phyloP scores from a whole-genome alignment of 2,113 vertebrate species.

The Capra hircus region DNA sequence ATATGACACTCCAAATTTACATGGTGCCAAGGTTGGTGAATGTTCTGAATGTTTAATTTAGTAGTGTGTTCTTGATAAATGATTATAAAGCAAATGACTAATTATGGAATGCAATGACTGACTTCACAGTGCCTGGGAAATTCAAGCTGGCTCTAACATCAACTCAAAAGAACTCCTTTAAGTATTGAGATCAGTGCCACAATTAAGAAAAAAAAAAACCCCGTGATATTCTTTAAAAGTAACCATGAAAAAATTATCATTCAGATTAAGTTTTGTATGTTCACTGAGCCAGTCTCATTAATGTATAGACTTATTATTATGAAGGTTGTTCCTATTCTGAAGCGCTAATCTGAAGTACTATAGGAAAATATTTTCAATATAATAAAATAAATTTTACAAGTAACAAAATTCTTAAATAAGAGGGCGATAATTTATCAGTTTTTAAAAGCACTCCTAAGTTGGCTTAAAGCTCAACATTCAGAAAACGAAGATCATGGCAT shows the following conservation, averaged over 20 bases:
- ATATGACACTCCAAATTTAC: background rate
- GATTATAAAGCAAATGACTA: background rate
- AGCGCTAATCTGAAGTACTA: background rate
- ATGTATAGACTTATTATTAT: background rate
- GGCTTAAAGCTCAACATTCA: too few species aligned
- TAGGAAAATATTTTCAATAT: background rate
- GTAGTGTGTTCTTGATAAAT: background rate
- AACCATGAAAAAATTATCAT: background rate
- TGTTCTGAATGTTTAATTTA: background rate
- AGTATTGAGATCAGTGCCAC: background rate
- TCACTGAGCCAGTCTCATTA: background rate
- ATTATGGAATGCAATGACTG: background rate
- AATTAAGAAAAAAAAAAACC: background rate
- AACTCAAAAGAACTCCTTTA: background rate
- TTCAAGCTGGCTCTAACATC: background rate
- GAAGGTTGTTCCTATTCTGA: background rate
- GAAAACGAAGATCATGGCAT: too few species aligned
- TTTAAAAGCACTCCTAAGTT: background rate
- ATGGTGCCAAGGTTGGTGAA: background rate
- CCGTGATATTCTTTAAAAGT: background rate
- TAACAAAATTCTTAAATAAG: background rate
- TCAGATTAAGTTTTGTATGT: background rate
- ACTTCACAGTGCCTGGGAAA: background rate
- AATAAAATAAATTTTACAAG: conserved; percentile 10
- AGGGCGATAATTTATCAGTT: background rate